These are phyloP conservation scores for Papilio xuthus DNA, from an alignment of 1,140 invertebrate genomes.

Conservation along the genomic window DNA sequence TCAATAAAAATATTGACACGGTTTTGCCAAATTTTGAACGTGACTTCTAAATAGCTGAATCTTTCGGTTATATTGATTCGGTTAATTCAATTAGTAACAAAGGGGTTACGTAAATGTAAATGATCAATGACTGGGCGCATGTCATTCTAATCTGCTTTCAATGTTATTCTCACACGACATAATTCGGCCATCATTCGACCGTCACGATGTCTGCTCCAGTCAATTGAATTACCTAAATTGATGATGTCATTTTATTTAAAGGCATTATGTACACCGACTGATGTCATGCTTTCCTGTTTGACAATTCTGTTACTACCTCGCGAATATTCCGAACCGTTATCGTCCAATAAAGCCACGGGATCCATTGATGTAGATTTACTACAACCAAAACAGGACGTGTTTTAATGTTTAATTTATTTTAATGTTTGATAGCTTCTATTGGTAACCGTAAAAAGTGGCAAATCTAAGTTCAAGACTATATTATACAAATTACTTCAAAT, in stretches of 20 bases:
- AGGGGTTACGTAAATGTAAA: slow-evolving; percentile 6
- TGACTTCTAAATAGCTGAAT: slow-evolving; percentile 6
- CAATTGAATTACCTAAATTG: slow-evolving; percentile 60
- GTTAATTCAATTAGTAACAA: background rate
- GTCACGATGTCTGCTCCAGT: slow-evolving; percentile 48
- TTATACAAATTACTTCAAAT: background rate
- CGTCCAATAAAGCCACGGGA: slow-evolving; percentile 1
- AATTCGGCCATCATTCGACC: slow-evolving; percentile 44
- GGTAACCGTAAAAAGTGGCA: background rate
- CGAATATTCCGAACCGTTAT: slow-evolving; percentile 29
- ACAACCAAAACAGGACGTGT: slow-evolving; percentile 2
- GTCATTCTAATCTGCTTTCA: slow-evolving; percentile 23
- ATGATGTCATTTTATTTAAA: slow-evolving; percentile 66
- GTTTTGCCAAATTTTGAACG: slow-evolving; percentile 11
- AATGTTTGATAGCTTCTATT: slow-evolving; percentile 1
- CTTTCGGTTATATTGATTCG: background rate
- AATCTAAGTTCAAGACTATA: background rate
- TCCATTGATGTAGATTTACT: background rate
- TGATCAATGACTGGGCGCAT: background rate
- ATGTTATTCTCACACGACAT: slow-evolving; percentile 24
- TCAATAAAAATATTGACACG: background rate
- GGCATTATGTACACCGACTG: slow-evolving; percentile 51
- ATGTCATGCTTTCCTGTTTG: slow-evolving; percentile 62
- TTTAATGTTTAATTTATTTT: slow-evolving; percentile 19
- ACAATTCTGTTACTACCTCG: slow-evolving; percentile 44